Base-by-base conservation (phyloP, 2,888 invertebrate genomes). In the Osedax fenrisi region DNA sequence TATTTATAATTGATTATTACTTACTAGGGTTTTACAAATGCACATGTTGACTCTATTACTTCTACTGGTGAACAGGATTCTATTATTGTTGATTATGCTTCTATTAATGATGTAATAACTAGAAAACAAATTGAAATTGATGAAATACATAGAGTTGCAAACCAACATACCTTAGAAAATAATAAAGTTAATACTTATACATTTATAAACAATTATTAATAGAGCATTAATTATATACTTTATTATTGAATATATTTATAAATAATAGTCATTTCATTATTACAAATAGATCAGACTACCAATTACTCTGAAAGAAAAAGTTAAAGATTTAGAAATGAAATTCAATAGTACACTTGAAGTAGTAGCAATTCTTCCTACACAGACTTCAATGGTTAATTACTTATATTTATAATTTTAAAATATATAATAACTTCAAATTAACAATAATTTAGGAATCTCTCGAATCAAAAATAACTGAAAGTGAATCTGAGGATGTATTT, bases 41-140 rank as follows among this genome's bases (percentile, higher is more conserved):
- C 10, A 41, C 81, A 82, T 21, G 79, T 80, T 17, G 78, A 78
- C 25, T 83, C 83, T 26, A 80, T 80, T 0, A 81, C 83, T 0
- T 80, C 81, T 3, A 22, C 76, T 0, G 81, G 80, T n/a, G 80
- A 79, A 64, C 79, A 79, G 67, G 80, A 81, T 75, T 80, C 81
- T 25, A 79, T 81, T 13, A 78, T 81, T 59, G 79, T 81, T 2
- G 82, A 82, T 41, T 10, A 41, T 10, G 41, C 41, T 10, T 41
- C 41, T 5, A 5, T 41, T 10, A 41, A 41, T 41, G 17, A 41
- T 10, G 10, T 41, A 41, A 41, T 41, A 10, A 41, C 10, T 41
- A 17, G 41, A 10, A 41, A 41, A 41, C 41, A 41, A 41, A 5
- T 10, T 10, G 41, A 41, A 41, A 41, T 41, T 41, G 41, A 41